These are phyloP conservation scores for Petrophora chlorosata DNA, from an alignment of 2,888 invertebrate species.

Conservation along the genomic window DNA sequence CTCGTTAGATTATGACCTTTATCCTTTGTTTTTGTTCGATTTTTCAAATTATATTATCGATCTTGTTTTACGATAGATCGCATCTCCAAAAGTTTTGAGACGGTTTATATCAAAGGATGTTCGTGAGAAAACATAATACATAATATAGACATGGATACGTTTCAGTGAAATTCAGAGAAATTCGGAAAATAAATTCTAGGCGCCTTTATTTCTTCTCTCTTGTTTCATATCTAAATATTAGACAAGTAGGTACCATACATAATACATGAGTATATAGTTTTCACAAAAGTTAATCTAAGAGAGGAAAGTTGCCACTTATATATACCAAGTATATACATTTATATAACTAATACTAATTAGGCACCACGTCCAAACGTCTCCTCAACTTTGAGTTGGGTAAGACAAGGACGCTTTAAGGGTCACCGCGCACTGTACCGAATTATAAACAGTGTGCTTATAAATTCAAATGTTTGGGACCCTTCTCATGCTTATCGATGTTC, in stretches of 20 bases:
- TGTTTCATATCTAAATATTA: no score
- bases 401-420: conserved; percentile 52
- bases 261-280: background rate
- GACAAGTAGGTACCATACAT: no score
- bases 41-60: conserved; percentile 27
- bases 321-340: conserved; percentile 41
- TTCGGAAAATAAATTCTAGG: no score
- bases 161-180: no score
- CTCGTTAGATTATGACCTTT: conserved; percentile 51
- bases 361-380: conserved; percentile 54
- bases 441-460: conserved; percentile 38
- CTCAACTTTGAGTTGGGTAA: conserved; percentile 59
- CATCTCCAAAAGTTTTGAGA: no score
- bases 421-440: conserved; percentile 46
- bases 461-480: conserved; percentile 38
- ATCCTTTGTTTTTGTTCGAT: conserved; percentile 31
- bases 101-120: no score
- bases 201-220: no score
- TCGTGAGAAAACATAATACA: no score
- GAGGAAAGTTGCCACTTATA: conserved; percentile 37
- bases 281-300: conserved; percentile 15
- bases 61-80: conserved; percentile 21
- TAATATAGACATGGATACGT: no score
- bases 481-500: conserved; percentile 36
- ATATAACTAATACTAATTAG: conserved; percentile 55